Evolutionary conservation across 2,888 invertebrate genomes (phyloP), one percentile per base, ranked within the genome.

Genomic region (Dryococelus australis): DNA sequence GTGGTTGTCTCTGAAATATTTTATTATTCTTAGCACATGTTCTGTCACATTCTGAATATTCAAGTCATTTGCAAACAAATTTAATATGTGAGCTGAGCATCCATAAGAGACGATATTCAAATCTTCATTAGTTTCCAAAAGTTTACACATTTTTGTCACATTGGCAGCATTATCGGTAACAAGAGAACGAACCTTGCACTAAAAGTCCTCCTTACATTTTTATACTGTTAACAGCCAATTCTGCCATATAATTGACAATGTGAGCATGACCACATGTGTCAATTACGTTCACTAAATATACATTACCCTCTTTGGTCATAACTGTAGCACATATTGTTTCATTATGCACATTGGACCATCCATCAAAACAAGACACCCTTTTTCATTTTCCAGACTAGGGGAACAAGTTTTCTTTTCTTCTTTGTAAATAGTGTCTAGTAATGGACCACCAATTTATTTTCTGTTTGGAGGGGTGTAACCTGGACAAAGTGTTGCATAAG

Each of bases 11-110:
- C 83, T 83, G 43, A 83, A 83, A 0, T 28, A 83, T 28, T 20
- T n/a, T 12, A 83, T 27, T 24, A 83, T 28, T 26, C 35, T 81
- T 26, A 27, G 8, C 12, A 35, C 16, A 16, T n/a, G n/a, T n/a
- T n/a, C n/a, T n/a, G n/a, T n/a, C n/a, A n/a, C n/a, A n/a, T n/a
- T n/a, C n/a, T n/a, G n/a, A n/a, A n/a, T n/a, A n/a, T 83, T 28
- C 6, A 83, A 83, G 83, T 83, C 83, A 83, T 83, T 83, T 83
- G 35, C 83, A 26, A 28, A 43, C 83, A 83, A 35, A 83, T 83
- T 83, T 83, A 83, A 43, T 83, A 79, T 2, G 2, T 79, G 79
- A 16, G 79, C 79, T 79, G 79, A 79, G 79, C 79, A 79, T 20
- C 79, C n/a, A 24, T 79, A 47, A 47, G 20, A 12, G 65, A 65